phyloP scores from a whole-genome alignment of 1,140 invertebrate genomes.

The Chrysoperla carnea region DNA sequence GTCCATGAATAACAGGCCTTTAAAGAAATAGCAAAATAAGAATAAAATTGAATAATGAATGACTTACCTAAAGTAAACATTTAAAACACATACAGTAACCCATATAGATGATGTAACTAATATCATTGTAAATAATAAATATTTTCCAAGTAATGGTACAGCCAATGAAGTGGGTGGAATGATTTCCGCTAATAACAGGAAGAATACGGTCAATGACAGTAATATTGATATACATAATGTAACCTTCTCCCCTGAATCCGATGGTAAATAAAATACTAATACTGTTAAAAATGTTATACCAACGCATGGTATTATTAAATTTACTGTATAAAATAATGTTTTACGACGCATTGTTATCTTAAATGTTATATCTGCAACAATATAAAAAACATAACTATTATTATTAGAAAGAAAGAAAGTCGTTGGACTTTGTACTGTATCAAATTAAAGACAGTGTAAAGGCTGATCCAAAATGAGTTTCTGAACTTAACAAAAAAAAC shows the following conservation, averaged over 20 bases:
- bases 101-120: slow-evolving; percentile 91
- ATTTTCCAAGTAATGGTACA: slow-evolving; percentile 93
- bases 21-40: too few species aligned
- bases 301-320: slow-evolving; percentile 79
- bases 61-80: slow-evolving; percentile 90
- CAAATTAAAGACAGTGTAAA: background rate
- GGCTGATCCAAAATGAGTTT: background rate
- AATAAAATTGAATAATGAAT: too few species aligned
- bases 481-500: background rate
- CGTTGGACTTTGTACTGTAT: background rate
- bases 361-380: slow-evolving; percentile 76
- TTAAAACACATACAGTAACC: slow-evolving; percentile 91
- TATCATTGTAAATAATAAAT: slow-evolving; percentile 94
- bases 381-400: slow-evolving; percentile 3
- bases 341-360: slow-evolving; percentile 88
- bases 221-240: slow-evolving; percentile 95
- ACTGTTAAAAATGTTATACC: slow-evolving; percentile 87
- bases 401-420: slow-evolving; percentile 2
- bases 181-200: slow-evolving; percentile 90
- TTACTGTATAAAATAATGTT: slow-evolving; percentile 83
- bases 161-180: slow-evolving; percentile 95
- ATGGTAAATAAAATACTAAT: slow-evolving; percentile 88
- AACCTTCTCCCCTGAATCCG: slow-evolving; percentile 88
- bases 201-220: slow-evolving; percentile 95
- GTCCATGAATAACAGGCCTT: too few species aligned